Conservation (phyloP, 1,140 invertebrate genomes). For the Diprion similis region DNA sequence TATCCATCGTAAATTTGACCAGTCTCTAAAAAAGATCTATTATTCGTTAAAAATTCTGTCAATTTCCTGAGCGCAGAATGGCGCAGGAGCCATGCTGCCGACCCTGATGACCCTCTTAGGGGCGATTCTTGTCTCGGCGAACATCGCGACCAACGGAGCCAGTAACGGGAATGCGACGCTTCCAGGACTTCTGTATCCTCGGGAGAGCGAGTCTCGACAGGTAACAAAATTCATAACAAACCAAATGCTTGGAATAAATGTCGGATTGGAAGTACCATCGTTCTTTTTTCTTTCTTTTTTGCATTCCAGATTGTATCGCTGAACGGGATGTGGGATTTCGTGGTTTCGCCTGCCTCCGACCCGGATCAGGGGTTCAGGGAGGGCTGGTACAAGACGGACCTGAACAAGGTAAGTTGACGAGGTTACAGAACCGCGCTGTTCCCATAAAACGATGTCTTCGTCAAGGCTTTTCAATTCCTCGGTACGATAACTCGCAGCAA, state of each 20-base stretch:
- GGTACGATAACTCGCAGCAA: too few relatives aligned
- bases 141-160: too few relatives aligned
- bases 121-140: background rate
- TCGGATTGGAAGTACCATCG: conserved; percentile 8
- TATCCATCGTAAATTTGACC: too few relatives aligned
- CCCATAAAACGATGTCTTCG: too few relatives aligned
- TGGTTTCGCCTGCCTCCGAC: conserved; percentile 69
- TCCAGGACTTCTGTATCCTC: conserved; percentile 80
- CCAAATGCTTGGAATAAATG: background rate
- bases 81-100: background rate
- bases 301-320: conserved; percentile 63
- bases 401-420: conserved; percentile 59
- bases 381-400: conserved; percentile 76
- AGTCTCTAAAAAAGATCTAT: background rate
- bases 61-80: background rate
- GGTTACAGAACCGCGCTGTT: too few relatives aligned
- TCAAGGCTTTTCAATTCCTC: too few relatives aligned
- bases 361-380: conserved; percentile 77
- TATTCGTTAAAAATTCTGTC: background rate
- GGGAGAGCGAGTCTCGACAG: conserved; percentile 83
- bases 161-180: conserved; percentile 33
- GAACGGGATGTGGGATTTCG: conserved; percentile 92
- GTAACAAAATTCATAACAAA: conserved; percentile 58
- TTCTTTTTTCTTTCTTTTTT: background rate
- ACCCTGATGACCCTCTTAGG: background rate